Conservation (phyloP, 1,140 invertebrate genomes). For the Periplaneta americana region DNA sequence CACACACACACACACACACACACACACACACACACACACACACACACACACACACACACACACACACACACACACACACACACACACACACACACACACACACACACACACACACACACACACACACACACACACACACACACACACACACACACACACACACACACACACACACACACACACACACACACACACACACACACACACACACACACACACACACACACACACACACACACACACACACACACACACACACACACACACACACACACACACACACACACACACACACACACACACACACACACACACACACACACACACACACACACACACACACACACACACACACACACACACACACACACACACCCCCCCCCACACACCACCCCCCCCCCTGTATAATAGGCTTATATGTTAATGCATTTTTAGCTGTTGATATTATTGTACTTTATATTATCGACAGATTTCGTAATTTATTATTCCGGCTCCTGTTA, state of each 20-base stretch:
- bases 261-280: slow-evolving; percentile 17
- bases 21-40: slow-evolving; percentile 15
- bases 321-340: slow-evolving; percentile 15
- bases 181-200: slow-evolving; percentile 16
- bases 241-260: slow-evolving; percentile 17
- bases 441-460: too few species aligned
- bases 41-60: slow-evolving; percentile 12
- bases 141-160: slow-evolving; percentile 15
- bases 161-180: slow-evolving; percentile 16
- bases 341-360: slow-evolving; percentile 14
- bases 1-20: slow-evolving; percentile 26
- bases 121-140: slow-evolving; percentile 13
- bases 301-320: slow-evolving; percentile 15
- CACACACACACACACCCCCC: not conserved
- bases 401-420: too few species aligned
- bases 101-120: slow-evolving; percentile 9
- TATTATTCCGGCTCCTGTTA: too few species aligned
- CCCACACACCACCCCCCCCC: too few species aligned
- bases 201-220: slow-evolving; percentile 17
- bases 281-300: slow-evolving; percentile 16
- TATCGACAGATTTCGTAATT: too few species aligned
- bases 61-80: slow-evolving; percentile 10
- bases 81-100: slow-evolving; percentile 9
- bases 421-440: too few species aligned
- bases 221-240: slow-evolving; percentile 16